A percentile compares a stretch with the other conserved stretches of the same genome.
Conservation (phyloP, 2,888 invertebrate genomes). For the Drosophila anomelani region DNA sequence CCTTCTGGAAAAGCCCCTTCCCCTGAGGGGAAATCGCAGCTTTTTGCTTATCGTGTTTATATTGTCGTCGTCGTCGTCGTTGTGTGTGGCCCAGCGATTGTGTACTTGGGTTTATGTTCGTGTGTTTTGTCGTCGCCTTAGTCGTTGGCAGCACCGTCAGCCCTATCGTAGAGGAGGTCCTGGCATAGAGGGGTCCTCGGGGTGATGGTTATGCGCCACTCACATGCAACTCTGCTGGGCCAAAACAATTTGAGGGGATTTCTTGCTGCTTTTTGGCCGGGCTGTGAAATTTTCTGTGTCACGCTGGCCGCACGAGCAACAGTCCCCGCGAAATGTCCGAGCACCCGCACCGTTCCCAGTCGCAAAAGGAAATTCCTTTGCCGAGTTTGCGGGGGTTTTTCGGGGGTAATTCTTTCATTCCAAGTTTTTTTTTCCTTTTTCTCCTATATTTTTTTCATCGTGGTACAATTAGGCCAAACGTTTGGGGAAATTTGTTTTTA, state of each 20-base stretch:
- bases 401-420: conserved; percentile 21
- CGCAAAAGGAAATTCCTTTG: conserved; percentile 21
- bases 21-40: conserved; percentile 35
- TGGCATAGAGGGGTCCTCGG: neutral
- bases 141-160: conserved; percentile 35
- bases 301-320: conserved; percentile 61
- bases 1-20: neutral
- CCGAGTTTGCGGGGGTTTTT: conserved; percentile 6
- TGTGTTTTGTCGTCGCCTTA: conserved; percentile 48
- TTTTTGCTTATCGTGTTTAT: conserved; percentile 60
- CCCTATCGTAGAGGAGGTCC: conserved; percentile 15
- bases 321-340: conserved; percentile 35
- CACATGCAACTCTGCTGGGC: conserved; percentile 60
- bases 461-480: conserved; percentile 74
- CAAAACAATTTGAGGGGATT: conserved; percentile 39
- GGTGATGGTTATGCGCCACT: conserved; percentile 50
- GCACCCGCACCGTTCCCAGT: conserved; percentile 14
- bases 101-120: conserved; percentile 35
- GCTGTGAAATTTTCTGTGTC: conserved; percentile 61
- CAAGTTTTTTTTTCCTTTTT: neutral
- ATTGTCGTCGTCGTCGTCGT: conserved; percentile 36
- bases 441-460: conserved; percentile 35
- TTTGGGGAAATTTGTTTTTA: conserved; percentile 76
- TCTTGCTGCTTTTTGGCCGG: conserved; percentile 29
- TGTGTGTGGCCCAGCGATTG: conserved; percentile 16